These are phyloP conservation scores for Nasonia oneida DNA, from an alignment of 2,888 invertebrate genomes.

Conservation along the genomic window DNA sequence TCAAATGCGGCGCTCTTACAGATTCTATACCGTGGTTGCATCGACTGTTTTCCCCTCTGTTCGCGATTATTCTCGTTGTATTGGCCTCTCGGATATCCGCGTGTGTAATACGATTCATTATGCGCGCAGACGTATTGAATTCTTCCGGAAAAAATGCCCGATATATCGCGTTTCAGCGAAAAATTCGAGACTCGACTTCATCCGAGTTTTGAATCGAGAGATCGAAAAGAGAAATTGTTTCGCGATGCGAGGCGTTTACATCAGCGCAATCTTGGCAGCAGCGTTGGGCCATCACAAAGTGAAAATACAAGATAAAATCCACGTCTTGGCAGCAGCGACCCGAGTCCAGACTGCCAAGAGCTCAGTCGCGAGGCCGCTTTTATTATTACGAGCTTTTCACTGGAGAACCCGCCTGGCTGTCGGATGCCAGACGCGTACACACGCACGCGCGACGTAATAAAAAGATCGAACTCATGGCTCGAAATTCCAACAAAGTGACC, in stretches of 20 bases:
- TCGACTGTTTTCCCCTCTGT: not conserved
- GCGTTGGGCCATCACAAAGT: conserved; percentile 21
- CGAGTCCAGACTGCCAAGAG: conserved; percentile 40
- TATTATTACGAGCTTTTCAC: conserved; percentile 29
- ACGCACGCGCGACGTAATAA: not conserved
- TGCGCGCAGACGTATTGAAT: not conserved
- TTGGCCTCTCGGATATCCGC: not conserved
- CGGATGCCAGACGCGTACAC: not conserved
- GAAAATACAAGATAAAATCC: conserved; percentile 37
- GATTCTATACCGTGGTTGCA: not conserved
- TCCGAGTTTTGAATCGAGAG: not conserved
- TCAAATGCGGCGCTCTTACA: not conserved
- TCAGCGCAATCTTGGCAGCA: conserved; percentile 24
- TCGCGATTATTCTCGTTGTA: not conserved
- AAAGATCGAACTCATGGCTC: not conserved
- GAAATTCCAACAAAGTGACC: not conserved
- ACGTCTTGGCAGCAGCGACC: conserved; percentile 16
- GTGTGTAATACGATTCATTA: not conserved
- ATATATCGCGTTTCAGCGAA: not conserved
- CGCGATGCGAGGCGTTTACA: not conserved
- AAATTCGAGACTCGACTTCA: not conserved
- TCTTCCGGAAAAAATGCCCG: not conserved
- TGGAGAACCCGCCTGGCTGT: conserved; percentile 18
- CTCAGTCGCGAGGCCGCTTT: conserved; percentile 25
- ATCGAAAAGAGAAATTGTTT: no score